Base-by-base conservation (phyloP, 2,888 invertebrate genomes). In the Eristalis pertinax region DNA sequence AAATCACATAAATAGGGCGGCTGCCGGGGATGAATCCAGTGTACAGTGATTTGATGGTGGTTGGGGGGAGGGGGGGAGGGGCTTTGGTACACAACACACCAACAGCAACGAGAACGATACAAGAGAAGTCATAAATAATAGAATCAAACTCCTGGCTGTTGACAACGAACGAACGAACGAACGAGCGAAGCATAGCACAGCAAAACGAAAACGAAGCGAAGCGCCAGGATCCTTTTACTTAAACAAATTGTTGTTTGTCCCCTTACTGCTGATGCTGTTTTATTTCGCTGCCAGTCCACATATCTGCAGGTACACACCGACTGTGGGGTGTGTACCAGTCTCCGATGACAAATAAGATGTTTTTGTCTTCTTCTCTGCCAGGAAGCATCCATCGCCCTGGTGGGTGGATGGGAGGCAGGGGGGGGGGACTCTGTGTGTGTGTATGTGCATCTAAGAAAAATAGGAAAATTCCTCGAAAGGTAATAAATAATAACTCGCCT, bases 211-310 rank as follows among this genome's bases (percentile, higher is more conserved):
- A 26, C 26, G 26, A 32, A 32, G 10, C 68, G 50, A 68, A 85
- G 76, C 81, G 68, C 77, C 81, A 69, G 73, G 81, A 85, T 77
- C 73, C 81, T 85, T 85, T 82, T 82, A 85, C 76, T 85, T 69
- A 81, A 74, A 77, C 68, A 81, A 85, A 85, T 85, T 81, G 85
- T 85, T 85, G 77, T 85, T 85, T 81, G 63, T 74, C 81, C 73
- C 77, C 76, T 81, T 73, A 81, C 76, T 76, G 41, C 50, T 50
- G 50, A 50, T 64, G 15, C 22, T n/a, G 19, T 41, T 58, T 29
- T 70, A 4, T 4, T 29, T 5, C 11, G n/a, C 0, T 19, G 19
- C 32, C 43, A 0, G 15, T n/a, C n/a, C n/a, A n/a, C n/a, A n/a
- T n/a, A n/a, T n/a, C n/a, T 50, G 41, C 72, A 76, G 76, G 68